Conservation (phyloP, 2,888 invertebrate genomes). For the Podotricha telesiphe region DNA sequence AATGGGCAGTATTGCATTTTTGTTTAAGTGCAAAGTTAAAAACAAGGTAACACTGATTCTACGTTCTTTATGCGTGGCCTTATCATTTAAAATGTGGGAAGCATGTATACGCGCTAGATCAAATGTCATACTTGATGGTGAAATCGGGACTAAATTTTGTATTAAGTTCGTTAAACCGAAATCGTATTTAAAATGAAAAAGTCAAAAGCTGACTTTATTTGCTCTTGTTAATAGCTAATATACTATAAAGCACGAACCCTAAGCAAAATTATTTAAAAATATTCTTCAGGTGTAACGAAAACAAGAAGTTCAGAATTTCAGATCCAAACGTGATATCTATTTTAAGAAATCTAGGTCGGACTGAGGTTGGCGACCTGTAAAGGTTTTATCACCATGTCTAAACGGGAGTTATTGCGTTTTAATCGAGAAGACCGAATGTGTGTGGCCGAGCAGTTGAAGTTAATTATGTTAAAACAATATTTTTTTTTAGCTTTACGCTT, state of each 20-base stretch:
- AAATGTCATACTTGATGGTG: too few species aligned
- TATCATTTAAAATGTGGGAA: too few species aligned
- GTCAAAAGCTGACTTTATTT: not conserved
- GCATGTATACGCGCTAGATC: too few species aligned
- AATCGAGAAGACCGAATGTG: constrained; percentile 6
- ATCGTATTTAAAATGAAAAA: not conserved
- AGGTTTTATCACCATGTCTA: constrained; percentile 49
- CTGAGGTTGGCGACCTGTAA: constrained; percentile 53
- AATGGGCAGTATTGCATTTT: too few species aligned
- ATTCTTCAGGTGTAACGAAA: constrained; percentile 8
- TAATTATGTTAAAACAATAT: not conserved
- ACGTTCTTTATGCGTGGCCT: too few species aligned
- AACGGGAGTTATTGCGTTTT: constrained; percentile 42
- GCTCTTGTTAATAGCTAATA: not conserved
- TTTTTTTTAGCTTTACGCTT: too few species aligned
- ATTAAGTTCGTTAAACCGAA: not conserved
- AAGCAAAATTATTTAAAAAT: not conserved
- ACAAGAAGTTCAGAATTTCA: constrained; percentile 25
- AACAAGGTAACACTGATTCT: too few species aligned
- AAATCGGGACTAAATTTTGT: too few species aligned
- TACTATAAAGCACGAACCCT: not conserved
- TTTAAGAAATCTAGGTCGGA: constrained; percentile 53
- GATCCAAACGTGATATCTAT: constrained; percentile 46
- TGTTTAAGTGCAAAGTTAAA: too few species aligned
- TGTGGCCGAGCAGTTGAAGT: not conserved